Base-by-base conservation (phyloP, 2,797 vertebrate species). In the Darevskia nairensis region DNA sequence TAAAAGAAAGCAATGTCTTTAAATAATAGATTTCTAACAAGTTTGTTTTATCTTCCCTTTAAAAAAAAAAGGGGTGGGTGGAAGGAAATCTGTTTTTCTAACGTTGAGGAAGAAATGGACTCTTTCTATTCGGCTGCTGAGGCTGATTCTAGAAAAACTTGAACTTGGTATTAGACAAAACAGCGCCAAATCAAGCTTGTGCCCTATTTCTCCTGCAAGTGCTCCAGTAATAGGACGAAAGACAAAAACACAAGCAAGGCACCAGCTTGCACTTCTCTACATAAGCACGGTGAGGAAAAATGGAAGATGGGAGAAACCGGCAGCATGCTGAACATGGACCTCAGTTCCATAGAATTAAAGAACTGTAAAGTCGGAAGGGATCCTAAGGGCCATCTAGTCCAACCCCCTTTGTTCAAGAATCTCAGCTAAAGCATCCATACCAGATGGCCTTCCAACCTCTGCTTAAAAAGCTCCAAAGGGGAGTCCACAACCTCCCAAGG, bases 231-330 rank as follows among this genome's bases (percentile, higher is more conserved):
- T 10, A 59, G 19, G 35, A 50, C 23, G 8, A 25, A 55, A 68
- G 27, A 41, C 1, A 13, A 3, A 68, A 74, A 21, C 13, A 55
- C 23, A 75, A 25, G 29, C 23, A 66, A 4, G 11, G 27, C 15
- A 23, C 19, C 15, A 55, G 64, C 11, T 79, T 27, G 27, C 76
- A 0, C 0, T 39, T 23, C 9, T 81, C 29, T 11, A 0, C 0
- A 25, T 15, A 10, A 0, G 7, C 21, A 32, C 10, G 9, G 32
- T 1, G 13, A 6, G 3, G 1, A 2, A 1, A 6, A 44, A 1
- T 6, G 25, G 4, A 66, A 46, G 2, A 23, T 23, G n/a, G 0
- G 2, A 6, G 85, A 9, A 76, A 9, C 39, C 0, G 2, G 10
- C 86, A 35, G 25, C 15, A 74, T 25, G 29, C 71, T 3, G 3